phyloP scores from a whole-genome alignment of 2,888 invertebrate species.

The Lomographa bimaculata region DNA sequence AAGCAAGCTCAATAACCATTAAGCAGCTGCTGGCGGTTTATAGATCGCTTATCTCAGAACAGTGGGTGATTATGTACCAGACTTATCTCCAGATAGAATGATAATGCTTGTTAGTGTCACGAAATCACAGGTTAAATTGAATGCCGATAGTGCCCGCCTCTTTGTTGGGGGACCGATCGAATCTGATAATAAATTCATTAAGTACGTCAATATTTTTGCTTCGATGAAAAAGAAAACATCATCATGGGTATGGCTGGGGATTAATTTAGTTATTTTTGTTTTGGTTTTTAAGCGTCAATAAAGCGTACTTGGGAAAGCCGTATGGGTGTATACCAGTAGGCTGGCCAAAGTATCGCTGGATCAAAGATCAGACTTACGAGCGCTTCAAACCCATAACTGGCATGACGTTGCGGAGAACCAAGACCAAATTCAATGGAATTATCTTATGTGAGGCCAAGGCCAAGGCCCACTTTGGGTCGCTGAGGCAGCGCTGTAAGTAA shows the following conservation, averaged over 20 bases:
- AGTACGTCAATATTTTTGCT: constrained; percentile 26
- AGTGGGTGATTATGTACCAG: constrained; percentile 34
- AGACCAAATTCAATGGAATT: too few species aligned
- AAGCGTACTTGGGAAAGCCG: too few species aligned
- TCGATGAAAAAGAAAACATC: constrained; percentile 10
- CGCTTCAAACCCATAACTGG: too few species aligned
- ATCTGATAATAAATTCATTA: constrained; percentile 31
- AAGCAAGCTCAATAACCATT: constrained; percentile 35
- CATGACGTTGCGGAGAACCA: too few species aligned
- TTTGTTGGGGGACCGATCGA: constrained; percentile 27
- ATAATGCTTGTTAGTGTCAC: constrained; percentile 35
- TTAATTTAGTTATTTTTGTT: too few species aligned
- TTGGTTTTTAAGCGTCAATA: too few species aligned
- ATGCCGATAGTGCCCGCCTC: constrained; percentile 27
- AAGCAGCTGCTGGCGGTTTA: constrained; percentile 25
- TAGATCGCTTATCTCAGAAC: constrained; percentile 28
- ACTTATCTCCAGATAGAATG: constrained; percentile 21
- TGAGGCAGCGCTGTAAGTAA: too few species aligned
- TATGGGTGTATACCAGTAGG: too few species aligned
- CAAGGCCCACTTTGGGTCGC: too few species aligned
- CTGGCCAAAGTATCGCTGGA: too few species aligned
- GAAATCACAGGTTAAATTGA: constrained; percentile 29
- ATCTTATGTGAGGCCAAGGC: too few species aligned
- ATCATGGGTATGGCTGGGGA: neutral
- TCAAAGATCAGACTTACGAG: too few species aligned